Evolutionary conservation across 2,888 invertebrate species (phyloP), one percentile per base, ranked within the genome.

Genomic region (Andrena flavipes): DNA sequence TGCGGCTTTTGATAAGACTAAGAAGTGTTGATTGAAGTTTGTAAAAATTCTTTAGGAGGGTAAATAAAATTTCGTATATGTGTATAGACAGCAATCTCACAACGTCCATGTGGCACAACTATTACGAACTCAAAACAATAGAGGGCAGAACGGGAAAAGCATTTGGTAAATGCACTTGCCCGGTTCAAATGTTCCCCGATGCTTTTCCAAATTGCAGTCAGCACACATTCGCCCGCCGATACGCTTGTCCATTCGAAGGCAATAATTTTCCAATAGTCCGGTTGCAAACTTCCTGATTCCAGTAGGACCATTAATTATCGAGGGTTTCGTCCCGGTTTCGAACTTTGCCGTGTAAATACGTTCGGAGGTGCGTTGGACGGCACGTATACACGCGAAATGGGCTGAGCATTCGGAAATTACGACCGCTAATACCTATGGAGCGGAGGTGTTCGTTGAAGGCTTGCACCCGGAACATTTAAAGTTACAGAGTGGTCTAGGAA

Each of bases 221-320:
- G 30, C 63, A 60, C 71, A 68, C 62, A 60, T 64, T 51, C 68
- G 20, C 60, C 62, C 49, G 70, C 33, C 77, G 72, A 73, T 69
- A 73, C 67, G 69, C 54, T 62, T 75, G 78, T 69, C 78, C 78
- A 68, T 78, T 74, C 70, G 65, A 75, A 74, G 67, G 80, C 82
- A 88, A 87, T 89, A 88, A 88, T 88, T 88, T 83, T 76, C 86
- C 79, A 81, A 89, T 87, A 84, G 49, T 79, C 82, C n/a, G 69
- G 72, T 54, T 68, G 76, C 63, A 79, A 88, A 88, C 89, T 88
- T 88, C 84, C 81, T 87, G 87, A 89, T 89, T 84, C 86, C 87
- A 75, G 76, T 83, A 86, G 79, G 65, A 81, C 74, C 86, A 87
- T 88, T 88, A 88, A 89, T 89, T 89, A 89, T 81, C 76, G 76